Base-by-base conservation (phyloP, 2,113 vertebrate genomes). In the Motacilla tschutschensis region DNA sequence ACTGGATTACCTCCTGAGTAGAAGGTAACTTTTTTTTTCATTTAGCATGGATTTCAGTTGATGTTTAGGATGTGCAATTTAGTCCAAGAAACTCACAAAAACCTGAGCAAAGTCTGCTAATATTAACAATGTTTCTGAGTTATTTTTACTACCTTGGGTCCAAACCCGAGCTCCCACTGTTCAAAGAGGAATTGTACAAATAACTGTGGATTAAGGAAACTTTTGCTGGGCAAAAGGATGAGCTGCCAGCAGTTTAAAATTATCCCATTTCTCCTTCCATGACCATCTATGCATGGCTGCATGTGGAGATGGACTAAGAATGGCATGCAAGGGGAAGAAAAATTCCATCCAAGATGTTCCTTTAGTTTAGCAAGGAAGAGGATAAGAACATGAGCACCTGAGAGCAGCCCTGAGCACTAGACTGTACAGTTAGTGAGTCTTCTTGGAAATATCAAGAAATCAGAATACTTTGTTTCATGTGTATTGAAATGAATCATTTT, bases 361-460 rank as follows among this genome's bases (percentile, higher is more conserved):
- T 43, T 62, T 31, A 24, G 7, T 62, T 74, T 64, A 63, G 40
- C 41, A 79, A 77, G 36, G 50, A 84, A 59, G 17, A 66, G 2
- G 6, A 20, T 51, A 65, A 50, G 43, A 72, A 63, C 9, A 33
- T 0, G 5, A 8, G 18, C 29, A 36, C 33, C 28, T 47, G 10
- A 33, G 18, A 83, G 25, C 38, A 57, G 54, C 14, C n/a, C 55
- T 38, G 3, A 5, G 60, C 58, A 41, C 29, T 24, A 79, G 26
- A 22, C 35, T 79, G 8, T 10, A 29, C 3, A 64, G 33, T 44
- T 59, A 76, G 58, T 12, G 8, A 87, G 33, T 26, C 28, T 35
- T 80, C 65, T 55, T 66, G 41, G 83, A 85, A 91, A 85, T 40
- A 14, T 58, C 48, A 78, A 62, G 59, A 65, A 93, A 85, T 41